Percentiles rank a stretch among this genome's conserved stretches.
These are phyloP conservation scores for Bruchidius siliquastri DNA, from an alignment of 2,888 invertebrate species.

Conservation along the genomic window DNA sequence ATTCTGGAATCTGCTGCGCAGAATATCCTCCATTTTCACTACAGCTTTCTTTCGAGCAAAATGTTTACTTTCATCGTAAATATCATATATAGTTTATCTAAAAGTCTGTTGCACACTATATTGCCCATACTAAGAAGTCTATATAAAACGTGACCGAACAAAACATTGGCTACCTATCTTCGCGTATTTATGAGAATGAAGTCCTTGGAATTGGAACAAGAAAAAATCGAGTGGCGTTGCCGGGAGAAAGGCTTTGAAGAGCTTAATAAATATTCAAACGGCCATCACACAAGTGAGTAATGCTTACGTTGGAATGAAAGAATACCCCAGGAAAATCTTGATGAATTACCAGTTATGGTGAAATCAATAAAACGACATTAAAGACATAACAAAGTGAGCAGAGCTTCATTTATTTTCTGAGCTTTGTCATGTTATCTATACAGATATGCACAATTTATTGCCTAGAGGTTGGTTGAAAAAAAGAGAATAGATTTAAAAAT, in stretches of 20 bases:
- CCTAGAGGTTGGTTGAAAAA: too few species aligned
- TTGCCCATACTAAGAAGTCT: neutral
- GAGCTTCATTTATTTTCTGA: neutral
- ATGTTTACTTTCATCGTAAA: neutral
- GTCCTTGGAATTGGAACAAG: neutral
- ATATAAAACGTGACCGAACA: neutral
- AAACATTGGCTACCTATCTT: neutral
- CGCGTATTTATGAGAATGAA: neutral
- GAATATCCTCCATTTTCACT: neutral
- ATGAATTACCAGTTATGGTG: neutral
- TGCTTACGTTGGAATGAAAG: neutral
- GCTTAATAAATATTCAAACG: neutral
- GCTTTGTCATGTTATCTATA: too few species aligned
- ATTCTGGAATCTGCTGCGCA: neutral
- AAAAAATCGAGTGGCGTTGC: neutral
- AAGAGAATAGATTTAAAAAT: too few species aligned
- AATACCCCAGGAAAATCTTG: neutral
- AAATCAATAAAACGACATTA: neutral
- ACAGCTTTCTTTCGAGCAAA: neutral
- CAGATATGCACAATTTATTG: too few species aligned
- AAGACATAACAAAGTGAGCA: neutral
- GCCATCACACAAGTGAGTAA: neutral
- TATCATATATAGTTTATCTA: neutral
- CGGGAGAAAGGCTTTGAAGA: neutral
- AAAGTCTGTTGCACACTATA: neutral